Conservation (phyloP, 2,888 invertebrate genomes). For the Torymus auratus region DNA sequence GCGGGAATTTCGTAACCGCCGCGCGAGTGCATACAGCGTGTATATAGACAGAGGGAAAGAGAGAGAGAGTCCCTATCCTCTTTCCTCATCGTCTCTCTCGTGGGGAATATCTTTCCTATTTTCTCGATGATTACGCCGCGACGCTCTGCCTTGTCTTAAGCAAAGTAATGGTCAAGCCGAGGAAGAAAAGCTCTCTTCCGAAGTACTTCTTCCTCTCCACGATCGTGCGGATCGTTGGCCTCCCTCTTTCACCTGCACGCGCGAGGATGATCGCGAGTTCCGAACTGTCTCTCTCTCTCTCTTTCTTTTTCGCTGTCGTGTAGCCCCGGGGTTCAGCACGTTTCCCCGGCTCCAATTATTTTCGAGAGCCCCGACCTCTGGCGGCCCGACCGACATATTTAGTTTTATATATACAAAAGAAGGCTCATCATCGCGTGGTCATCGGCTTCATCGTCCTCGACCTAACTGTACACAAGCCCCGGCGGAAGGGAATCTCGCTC, state of each 20-base stretch:
- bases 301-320: slow-evolving; percentile 15
- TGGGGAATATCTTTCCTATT: slow-evolving; percentile 58
- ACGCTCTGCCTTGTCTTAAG: slow-evolving; percentile 56
- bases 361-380: slow-evolving; percentile 59
- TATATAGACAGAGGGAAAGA: slow-evolving; percentile 9
- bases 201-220: slow-evolving; percentile 60
- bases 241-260: slow-evolving; percentile 12
- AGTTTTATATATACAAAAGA: slow-evolving; percentile 45
- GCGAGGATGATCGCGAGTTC: slow-evolving; percentile 51
- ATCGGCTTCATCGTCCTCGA: slow-evolving; percentile 58
- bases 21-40: slow-evolving; percentile 6
- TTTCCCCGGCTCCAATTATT: slow-evolving; percentile 66
- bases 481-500: neutral
- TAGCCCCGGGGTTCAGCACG: slow-evolving; percentile 55
- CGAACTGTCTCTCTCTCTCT: slow-evolving; percentile 35
- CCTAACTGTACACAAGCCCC: slow-evolving; percentile 64
- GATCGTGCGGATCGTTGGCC: slow-evolving; percentile 59
- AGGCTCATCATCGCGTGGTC: slow-evolving; percentile 63
- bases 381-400: slow-evolving; percentile 55
- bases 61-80: slow-evolving; percentile 40
- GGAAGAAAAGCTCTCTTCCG: slow-evolving; percentile 59
- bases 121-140: slow-evolving; percentile 59
- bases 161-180: slow-evolving; percentile 60
- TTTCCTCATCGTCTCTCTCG: slow-evolving; percentile 49
- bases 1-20: slow-evolving; percentile 57